Evolutionary conservation across 1,140 invertebrate species (phyloP), one percentile per base, ranked within the genome.

Genomic region (Dysdera silvatica): DNA sequence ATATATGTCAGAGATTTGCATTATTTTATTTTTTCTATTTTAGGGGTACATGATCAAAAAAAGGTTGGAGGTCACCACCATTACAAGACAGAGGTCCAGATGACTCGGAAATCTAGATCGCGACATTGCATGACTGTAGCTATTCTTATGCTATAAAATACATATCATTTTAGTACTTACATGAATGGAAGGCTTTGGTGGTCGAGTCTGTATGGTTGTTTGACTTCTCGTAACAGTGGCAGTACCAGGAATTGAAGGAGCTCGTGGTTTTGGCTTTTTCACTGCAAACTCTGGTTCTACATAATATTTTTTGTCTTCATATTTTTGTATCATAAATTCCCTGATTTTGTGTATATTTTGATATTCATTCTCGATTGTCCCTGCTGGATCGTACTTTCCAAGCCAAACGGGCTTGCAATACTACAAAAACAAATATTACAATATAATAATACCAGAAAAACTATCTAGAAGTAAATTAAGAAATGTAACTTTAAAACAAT

Each of bases 201-300:
- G n/a, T n/a, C n/a, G n/a, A n/a, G n/a, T n/a, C n/a, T n/a, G 51
- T 41, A 61, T 61, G 20, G 48, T 52, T 37, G 61, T 63, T 14
- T 63, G 53, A 31, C 61, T 63, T 29, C 49, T 63, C 2, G 52
- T 24, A 2, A 54, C 49, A 41, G 61, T 31, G 23, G 24, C 28
- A 51, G 32, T 49, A 33, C 16, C 35, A n/a, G 61, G 61, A 37
- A 49, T 53, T 48, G 61, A 52, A 35, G 61, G 61, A 31, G 61
- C 61, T 20, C 61, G 52, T 16, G 61, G 61, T 41, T 63, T 63
- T 53, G 56, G 55, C 32, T 63, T 63, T 18, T 63, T 63, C n/a
- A 63, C 49, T n/a, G 61, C 61, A 35, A 55, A 52, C 31, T 33
- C 37, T 20, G 61, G 61, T 40, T 63, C 61, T 24, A 63, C 61